Base-by-base conservation (phyloP, 1,140 invertebrate species). In the Pseudoatta argentina region DNA sequence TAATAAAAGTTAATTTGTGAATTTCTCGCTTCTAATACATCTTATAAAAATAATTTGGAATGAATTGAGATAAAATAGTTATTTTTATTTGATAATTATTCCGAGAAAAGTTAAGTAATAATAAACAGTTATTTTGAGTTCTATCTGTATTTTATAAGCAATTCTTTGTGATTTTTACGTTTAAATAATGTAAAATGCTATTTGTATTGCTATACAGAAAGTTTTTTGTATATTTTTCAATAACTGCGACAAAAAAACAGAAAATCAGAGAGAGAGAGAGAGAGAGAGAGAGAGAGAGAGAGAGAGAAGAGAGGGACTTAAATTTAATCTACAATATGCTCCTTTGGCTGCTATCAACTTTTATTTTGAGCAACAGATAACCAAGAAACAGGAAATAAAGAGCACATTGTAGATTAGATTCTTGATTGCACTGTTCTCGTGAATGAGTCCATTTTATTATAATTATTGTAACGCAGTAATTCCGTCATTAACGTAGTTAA, bases 61-160 rank as follows among this genome's bases (percentile, higher is more conserved):
- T 21, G 16, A 82, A 61, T 39, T 1, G 34, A 39, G 7, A 59
- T 67, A 51, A 34, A 0, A 21, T 10, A 6, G 4, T 59, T 21
- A 8, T 14, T 63, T 30, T 59, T 21, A 8, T 14, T 63, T n/a
- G 21, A 77, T 77, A 59, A 48, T 63, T 48, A 48, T 64, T 63
- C 16, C 59, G 63, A 48, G 5, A 39, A 39, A 7, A 7, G 7
- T 39, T 39, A 0, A 39, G 34, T 39, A 39, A 39, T 39, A 39
- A 39, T 39, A 39, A 39, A 1, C 7, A 39, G 6, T 34, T 34
- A 34, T 34, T 0, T 8, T 39, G 6, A 39, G 34, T 8, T 39
- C 6, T 39, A 59, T 7, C 7, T 48, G 59, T 5, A 10, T 48
- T n/a, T 48, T 14, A 27, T 1, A 10, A 77, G 0, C 8, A 24